Conservation (phyloP, 2,797 vertebrate genomes). For the Neosalanx taihuensis region DNA sequence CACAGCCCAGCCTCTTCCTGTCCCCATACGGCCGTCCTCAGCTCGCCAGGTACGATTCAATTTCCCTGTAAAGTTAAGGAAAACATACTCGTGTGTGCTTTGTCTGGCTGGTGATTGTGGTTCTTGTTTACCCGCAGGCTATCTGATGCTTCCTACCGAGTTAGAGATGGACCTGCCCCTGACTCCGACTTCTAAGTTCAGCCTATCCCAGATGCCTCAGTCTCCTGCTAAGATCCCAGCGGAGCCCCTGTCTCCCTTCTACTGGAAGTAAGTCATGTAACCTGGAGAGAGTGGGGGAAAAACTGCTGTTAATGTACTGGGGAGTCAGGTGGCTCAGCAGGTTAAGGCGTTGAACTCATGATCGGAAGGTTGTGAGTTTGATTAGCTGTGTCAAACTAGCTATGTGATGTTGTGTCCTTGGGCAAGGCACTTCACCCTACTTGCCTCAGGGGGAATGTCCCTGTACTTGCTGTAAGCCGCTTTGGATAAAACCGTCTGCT, state of each 20-base stretch:
- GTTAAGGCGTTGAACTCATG: too few species aligned
- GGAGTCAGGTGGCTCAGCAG: too few species aligned
- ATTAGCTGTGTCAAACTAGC: too few species aligned
- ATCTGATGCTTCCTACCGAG: conserved; percentile 49
- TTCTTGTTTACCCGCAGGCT: conserved; percentile 55
- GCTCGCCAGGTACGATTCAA: conserved; percentile 48
- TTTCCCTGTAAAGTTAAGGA: not conserved
- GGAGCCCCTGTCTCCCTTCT: conserved; percentile 65
- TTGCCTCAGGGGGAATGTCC: too few species aligned
- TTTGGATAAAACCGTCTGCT: too few species aligned
- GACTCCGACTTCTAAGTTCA: conserved; percentile 48
- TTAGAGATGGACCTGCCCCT: conserved; percentile 76
- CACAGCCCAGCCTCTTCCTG: conserved; percentile 11
- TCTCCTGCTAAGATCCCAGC: conserved; percentile 57
- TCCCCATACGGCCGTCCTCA: conserved; percentile 22
- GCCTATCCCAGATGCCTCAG: conserved; percentile 42
- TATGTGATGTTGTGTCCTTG: too few species aligned
- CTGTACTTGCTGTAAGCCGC: too few species aligned
- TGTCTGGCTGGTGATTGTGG: not conserved
- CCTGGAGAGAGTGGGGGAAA: not conserved
- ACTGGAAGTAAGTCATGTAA: conserved; percentile 68
- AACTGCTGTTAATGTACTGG: not conserved
- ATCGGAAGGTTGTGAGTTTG: too few species aligned
- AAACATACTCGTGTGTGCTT: not conserved
- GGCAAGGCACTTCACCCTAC: too few species aligned